These are phyloP conservation scores for Hirundo rustica DNA, from an alignment of 2,797 vertebrate genomes.

Conservation along the genomic window DNA sequence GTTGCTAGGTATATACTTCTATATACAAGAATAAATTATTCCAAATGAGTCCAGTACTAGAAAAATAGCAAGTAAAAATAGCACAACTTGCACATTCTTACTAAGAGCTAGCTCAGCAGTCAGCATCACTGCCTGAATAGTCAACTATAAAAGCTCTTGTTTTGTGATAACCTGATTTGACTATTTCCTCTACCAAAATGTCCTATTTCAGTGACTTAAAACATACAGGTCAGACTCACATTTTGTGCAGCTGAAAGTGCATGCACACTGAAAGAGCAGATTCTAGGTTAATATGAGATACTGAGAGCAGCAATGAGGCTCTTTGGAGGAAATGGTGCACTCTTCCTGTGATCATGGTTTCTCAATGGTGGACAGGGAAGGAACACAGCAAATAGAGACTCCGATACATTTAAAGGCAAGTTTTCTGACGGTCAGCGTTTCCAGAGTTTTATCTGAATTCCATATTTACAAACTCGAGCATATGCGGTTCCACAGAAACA, in stretches of 20 bases:
- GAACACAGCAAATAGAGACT: not conserved
- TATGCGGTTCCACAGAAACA: not conserved
- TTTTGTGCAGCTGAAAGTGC: not conserved
- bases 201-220: not conserved
- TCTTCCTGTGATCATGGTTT: constrained; percentile 1
- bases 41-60: not conserved
- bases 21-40: not conserved
- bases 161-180: not conserved
- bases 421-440: not conserved
- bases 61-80: constrained; percentile 19
- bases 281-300: not conserved
- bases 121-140: not conserved
- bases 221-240: not conserved
- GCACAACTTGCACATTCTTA: constrained; percentile 14
- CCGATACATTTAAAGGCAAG: not conserved
- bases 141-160: not conserved
- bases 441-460: not conserved
- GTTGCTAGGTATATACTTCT: not conserved
- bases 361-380: not conserved
- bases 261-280: not conserved
- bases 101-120: not conserved
- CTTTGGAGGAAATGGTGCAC: not conserved
- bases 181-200: not conserved
- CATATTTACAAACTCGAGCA: not conserved
- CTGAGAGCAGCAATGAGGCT: not conserved